Base-by-base conservation (phyloP, 2,797 vertebrate genomes). In the Gadopsis marmoratus region DNA sequence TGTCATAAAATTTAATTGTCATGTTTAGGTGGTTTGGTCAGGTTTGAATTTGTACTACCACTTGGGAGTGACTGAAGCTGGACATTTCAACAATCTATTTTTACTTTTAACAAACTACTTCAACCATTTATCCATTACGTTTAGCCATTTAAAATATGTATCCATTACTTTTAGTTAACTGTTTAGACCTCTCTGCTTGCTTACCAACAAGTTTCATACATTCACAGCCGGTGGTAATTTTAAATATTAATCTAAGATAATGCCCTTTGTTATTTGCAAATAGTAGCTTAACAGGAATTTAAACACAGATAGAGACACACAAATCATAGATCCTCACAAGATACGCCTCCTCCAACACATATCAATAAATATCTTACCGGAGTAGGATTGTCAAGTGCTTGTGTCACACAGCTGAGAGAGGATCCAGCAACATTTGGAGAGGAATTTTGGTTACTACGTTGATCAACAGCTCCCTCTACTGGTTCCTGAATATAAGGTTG, bases 341-440 rank as follows among this genome's bases (percentile, higher is more conserved):
- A 45, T 1, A 43, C 13, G 0, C 4, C 4, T 47, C 37, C 47
- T 10, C 19, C 33, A 65, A 0, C 19, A 47, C 1, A 4, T 7
- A 31, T 0, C 37, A 1, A 23, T 19, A 16, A 8, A 53, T 37
- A 21, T 50, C 23, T 80, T 74, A 94, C 91, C 84, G 79, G 69
- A 29, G 10, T 35, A 16, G 29, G 61, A 43, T 0, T 50, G 45
- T 67, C 63, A 14, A 58, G 35, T 23, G 4, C 21, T 75, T 76
- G 53, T 56, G 61, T 50, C 26, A 61, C 4, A 23, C 53, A 23
- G 39, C 23, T 3, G 3, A 48, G 19, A 33, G 47, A 33, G 1
- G 64, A 4, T 10, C 1, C 72, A 47, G 64, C 23, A 39, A 73
- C 41, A 54, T 39, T 19, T n/a, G 39, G 7, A 31, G 29, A 14